phyloP scores from a whole-genome alignment of 2,888 invertebrate species.

The Ophonus ardosiacus region DNA sequence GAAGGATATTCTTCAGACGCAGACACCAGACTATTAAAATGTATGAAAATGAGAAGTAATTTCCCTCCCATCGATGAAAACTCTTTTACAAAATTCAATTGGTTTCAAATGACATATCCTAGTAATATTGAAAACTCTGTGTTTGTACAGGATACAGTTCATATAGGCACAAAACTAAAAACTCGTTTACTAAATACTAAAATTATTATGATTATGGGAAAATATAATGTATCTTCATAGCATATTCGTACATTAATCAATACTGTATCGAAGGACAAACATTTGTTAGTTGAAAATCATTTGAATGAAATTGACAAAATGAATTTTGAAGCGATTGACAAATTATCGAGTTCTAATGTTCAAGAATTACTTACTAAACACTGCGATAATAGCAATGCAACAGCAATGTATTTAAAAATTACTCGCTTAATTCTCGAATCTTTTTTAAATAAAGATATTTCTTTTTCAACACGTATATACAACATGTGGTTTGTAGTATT shows the following conservation, averaged over 20 bases:
- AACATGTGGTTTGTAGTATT: background rate
- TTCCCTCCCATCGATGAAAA: background rate
- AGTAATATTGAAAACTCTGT: background rate
- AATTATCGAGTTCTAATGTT: background rate
- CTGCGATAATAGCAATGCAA: background rate
- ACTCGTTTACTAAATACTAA: background rate
- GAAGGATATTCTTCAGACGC: background rate
- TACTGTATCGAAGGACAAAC: constrained; percentile 1
- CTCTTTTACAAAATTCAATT: background rate
- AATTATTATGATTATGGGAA: background rate
- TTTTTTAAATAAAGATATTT: background rate
- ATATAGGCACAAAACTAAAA: background rate
- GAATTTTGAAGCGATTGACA: background rate
- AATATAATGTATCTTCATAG: background rate
- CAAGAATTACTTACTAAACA: constrained; percentile 2
- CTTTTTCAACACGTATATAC: background rate
- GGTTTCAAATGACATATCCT: background rate
- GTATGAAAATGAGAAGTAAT: background rate
- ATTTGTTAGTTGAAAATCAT: background rate
- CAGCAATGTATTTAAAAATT: background rate
- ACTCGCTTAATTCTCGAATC: background rate
- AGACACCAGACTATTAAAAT: background rate
- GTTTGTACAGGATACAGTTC: background rate
- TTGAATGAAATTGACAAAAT: background rate
- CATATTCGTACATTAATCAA: background rate